phyloP scores from a whole-genome alignment of 1,140 invertebrate genomes.

The Diprion similis region DNA sequence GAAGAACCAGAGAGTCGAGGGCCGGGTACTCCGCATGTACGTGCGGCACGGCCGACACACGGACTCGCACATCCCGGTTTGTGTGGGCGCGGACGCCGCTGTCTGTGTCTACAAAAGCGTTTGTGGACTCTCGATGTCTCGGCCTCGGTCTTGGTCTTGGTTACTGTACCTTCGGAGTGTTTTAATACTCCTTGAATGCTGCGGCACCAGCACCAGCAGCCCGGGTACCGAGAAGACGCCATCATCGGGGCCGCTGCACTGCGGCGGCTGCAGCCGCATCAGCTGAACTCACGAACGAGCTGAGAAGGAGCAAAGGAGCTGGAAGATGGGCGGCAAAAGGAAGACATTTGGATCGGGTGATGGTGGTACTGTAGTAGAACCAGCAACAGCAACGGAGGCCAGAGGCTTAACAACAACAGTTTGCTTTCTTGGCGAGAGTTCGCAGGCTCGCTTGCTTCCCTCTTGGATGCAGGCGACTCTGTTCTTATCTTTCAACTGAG shows the following conservation, averaged over 20 bases:
- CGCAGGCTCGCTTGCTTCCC: too few relatives aligned
- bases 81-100: not conserved
- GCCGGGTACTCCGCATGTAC: not conserved
- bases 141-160: not conserved
- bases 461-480: not conserved
- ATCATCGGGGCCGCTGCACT: not conserved
- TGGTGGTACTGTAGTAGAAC: not conserved
- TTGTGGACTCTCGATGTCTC: not conserved
- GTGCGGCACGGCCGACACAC: not conserved
- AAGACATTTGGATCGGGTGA: constrained; percentile 5
- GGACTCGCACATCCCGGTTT: not conserved
- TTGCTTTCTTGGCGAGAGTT: not conserved
- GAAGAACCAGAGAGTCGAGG: not conserved
- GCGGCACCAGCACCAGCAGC: not conserved
- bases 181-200: not conserved
- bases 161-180: not conserved
- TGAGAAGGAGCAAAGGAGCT: not conserved
- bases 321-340: constrained; percentile 3
- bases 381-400: not conserved
- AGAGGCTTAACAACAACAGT: too few relatives aligned
- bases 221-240: constrained; percentile 3
- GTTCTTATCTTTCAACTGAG: constrained; percentile 1
- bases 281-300: not conserved
- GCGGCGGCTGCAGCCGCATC: not conserved
- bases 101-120: not conserved